Evolutionary conservation across 2,797 vertebrate genomes (phyloP).

Genomic region (Alauda arvensis): DNA sequence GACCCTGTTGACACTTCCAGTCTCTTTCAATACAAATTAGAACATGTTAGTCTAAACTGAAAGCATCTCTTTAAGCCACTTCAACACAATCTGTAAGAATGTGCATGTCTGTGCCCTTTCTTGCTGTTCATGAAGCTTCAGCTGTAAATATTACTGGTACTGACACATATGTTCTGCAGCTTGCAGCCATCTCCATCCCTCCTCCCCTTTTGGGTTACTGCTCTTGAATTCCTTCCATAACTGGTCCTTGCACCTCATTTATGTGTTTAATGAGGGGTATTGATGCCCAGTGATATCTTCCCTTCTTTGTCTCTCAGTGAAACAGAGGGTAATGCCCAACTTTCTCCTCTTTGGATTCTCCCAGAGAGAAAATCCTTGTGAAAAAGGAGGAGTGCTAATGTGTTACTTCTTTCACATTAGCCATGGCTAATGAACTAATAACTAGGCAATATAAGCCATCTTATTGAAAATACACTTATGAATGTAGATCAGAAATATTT

Average conservation of each 20-base stretch:
- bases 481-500: not conserved
- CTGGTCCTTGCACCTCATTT: not conserved
- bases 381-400: not conserved
- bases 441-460: not conserved
- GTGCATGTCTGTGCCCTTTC: conserved; percentile 39
- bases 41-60: conserved; percentile 50
- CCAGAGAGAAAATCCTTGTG: not conserved
- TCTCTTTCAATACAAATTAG: conserved; percentile 48
- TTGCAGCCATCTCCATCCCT: conserved; percentile 6
- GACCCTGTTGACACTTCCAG: conserved; percentile 22
- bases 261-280: not conserved
- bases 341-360: not conserved
- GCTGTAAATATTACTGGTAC: conserved; percentile 44
- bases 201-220: not conserved
- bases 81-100: conserved; percentile 50
- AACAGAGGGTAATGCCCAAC: not conserved
- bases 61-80: conserved; percentile 39
- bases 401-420: not conserved
- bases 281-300: not conserved
- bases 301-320: not conserved
- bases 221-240: not conserved
- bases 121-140: conserved; percentile 27
- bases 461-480: not conserved
- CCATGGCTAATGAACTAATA: not conserved
- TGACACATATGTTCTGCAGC: conserved; percentile 47